Percentiles rank a stretch among this genome's conserved stretches.
Conservation (phyloP, 1,140 invertebrate species). For the Zaprionus gabonicus region DNA sequence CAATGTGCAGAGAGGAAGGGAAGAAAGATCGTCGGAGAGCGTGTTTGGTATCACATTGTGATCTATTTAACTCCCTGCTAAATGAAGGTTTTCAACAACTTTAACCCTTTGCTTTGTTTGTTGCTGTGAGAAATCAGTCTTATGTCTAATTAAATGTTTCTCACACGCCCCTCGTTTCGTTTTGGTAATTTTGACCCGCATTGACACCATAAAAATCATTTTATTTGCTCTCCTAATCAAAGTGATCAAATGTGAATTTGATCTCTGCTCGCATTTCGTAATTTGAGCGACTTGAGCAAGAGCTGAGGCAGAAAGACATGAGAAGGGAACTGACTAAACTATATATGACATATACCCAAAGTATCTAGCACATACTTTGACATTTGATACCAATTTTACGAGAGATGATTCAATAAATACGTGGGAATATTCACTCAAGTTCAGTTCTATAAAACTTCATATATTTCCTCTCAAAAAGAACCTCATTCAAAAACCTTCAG, state of each 20-base stretch:
- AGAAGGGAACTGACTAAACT: background rate
- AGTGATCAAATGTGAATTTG: background rate
- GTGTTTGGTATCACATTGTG: background rate
- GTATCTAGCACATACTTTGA: background rate
- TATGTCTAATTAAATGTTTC: background rate
- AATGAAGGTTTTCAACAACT: background rate
- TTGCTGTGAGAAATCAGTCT: background rate
- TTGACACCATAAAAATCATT: background rate
- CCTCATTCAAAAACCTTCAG: background rate
- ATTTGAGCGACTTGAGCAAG: background rate
- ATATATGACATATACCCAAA: background rate
- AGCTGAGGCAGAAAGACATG: background rate
- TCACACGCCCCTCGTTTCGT: background rate
- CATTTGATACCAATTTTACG: background rate
- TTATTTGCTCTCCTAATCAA: conserved; percentile 9
- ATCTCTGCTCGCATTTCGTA: background rate
- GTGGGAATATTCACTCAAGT: background rate
- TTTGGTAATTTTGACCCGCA: conserved; percentile 1
- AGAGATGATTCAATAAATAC: background rate
- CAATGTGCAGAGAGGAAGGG: background rate
- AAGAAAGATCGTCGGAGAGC: background rate
- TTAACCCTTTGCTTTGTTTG: background rate
- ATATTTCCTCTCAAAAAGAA: background rate
- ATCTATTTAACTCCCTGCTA: conserved; percentile 2
- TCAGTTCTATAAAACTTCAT: background rate